Conservation (phyloP, 2,113 vertebrate species). For the Thalassarche chlororhynchos region DNA sequence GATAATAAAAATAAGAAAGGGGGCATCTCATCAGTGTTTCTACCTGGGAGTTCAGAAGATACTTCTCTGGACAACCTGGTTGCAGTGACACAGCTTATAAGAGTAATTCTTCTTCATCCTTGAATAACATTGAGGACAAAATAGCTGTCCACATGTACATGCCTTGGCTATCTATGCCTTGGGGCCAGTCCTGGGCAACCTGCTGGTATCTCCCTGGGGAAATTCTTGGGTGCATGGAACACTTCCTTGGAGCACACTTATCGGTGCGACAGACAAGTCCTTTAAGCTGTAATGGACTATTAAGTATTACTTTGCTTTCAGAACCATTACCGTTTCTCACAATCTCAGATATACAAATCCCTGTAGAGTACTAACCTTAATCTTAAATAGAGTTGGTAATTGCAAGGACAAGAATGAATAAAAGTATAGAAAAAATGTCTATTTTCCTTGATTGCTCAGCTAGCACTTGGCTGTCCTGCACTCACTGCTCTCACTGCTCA, state of each 20-base stretch:
- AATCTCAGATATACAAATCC: neutral
- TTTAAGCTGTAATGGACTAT: neutral
- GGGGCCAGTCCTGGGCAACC: neutral
- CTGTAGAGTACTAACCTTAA: neutral
- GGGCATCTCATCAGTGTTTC: neutral
- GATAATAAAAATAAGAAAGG: neutral
- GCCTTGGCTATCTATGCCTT: neutral
- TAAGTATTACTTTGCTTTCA: conserved; percentile 8
- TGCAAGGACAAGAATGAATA: neutral
- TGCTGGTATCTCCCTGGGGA: neutral
- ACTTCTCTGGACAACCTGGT: neutral
- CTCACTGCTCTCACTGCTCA: neutral
- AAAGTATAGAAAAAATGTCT: neutral
- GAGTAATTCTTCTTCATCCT: neutral
- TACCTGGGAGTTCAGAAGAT: neutral
- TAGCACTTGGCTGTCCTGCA: neutral
- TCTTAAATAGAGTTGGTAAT: conserved; percentile 3
- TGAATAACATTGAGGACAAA: neutral
- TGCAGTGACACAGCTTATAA: neutral
- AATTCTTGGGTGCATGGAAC: neutral
- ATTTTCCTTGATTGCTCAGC: neutral
- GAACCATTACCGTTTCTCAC: neutral
- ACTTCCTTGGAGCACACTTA: neutral
- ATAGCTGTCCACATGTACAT: neutral
- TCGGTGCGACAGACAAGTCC: neutral